These are phyloP conservation scores for mouse (Mus musculus) DNA, from an alignment of 2,113 vertebrate species.

Conservation along the genomic window DNA sequence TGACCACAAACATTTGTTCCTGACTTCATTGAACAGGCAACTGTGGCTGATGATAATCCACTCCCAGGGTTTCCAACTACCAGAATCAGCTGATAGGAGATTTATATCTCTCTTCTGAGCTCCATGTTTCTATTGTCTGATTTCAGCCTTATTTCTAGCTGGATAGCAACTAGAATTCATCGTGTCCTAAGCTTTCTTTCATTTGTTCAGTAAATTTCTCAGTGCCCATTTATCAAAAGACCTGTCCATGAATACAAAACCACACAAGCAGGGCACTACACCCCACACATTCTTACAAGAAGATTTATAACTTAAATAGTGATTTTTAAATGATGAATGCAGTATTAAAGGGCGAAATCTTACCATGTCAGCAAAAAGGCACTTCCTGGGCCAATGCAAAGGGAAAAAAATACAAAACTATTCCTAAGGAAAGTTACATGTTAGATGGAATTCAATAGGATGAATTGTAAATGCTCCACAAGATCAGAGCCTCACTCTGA, in stretches of 20 bases:
- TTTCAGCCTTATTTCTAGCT: neutral
- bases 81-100: neutral
- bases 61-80: neutral
- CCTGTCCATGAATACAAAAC: neutral
- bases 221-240: neutral
- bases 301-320: neutral
- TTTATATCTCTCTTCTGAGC: neutral
- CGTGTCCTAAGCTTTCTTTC: slow-evolving; percentile 32
- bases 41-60: neutral
- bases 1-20: neutral
- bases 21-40: neutral
- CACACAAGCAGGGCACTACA: neutral
- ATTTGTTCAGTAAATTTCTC: slow-evolving; percentile 46
- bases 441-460: slow-evolving; percentile 28
- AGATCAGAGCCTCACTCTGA: neutral
- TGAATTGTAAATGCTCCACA: neutral
- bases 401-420: neutral
- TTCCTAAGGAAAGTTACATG: neutral
- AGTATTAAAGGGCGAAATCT: neutral
- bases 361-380: slow-evolving; percentile 12
- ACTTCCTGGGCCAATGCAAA: neutral
- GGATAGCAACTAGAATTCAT: slow-evolving; percentile 41
- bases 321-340: slow-evolving; percentile 11
- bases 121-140: slow-evolving; percentile 14
- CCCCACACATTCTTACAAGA: neutral